Percentiles rank a stretch among this genome's conserved stretches.
phyloP scores from a whole-genome alignment of 2,888 invertebrate genomes.

The Penaeus monodon region DNA sequence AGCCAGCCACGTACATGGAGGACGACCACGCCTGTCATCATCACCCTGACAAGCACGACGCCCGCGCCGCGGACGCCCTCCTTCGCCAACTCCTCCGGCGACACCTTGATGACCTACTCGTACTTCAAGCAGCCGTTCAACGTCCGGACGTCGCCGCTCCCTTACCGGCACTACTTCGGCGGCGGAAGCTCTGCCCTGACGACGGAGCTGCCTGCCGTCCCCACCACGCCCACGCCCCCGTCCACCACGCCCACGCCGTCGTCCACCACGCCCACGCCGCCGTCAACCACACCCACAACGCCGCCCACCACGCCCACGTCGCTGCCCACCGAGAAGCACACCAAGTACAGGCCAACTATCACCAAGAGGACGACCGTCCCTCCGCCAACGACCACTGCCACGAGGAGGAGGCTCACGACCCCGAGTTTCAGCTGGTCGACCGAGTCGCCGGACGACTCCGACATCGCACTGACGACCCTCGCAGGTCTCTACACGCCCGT shows the following conservation, averaged over 20 bases:
- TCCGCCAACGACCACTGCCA: not conserved
- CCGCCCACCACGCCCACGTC: not conserved
- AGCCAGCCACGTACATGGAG: no score
- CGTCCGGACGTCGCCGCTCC: slow-evolving; percentile 31
- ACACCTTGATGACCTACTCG: slow-evolving; percentile 1
- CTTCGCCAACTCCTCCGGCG: not conserved
- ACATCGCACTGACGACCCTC: not conserved
- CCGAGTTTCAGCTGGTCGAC: slow-evolving; percentile 1
- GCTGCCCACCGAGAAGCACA: not conserved
- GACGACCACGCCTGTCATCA: no score
- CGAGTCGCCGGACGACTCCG: not conserved
- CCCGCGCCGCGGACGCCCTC: not conserved
- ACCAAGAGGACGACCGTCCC: not conserved
- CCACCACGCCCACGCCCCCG: not conserved
- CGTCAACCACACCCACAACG: not conserved
- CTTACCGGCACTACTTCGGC: not conserved
- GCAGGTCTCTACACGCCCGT: not conserved
- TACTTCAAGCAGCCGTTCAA: slow-evolving; percentile 17
- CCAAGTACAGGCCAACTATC: slow-evolving; percentile 9
- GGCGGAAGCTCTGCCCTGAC: not conserved
- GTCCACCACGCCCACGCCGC: not conserved
- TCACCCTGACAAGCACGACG: not conserved
- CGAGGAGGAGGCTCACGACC: not conserved
- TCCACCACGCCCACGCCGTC: not conserved
- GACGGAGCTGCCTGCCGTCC: slow-evolving; percentile 8